Base-by-base conservation (phyloP, 2,113 vertebrate species). In the Hippopotamus amphibius region DNA sequence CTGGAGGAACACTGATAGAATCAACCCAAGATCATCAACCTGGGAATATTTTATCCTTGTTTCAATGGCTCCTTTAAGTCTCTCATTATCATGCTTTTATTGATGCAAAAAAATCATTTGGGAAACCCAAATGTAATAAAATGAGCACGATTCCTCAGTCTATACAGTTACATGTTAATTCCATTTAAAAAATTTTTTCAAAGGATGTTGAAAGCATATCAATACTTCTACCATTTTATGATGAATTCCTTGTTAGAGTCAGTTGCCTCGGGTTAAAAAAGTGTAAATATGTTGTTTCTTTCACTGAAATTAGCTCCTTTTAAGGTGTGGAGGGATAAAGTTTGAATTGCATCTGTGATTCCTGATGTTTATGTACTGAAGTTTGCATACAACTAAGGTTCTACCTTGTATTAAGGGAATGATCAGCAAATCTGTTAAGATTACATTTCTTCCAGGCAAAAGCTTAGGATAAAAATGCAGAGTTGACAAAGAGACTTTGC, bases 371-470 rank as follows among this genome's bases (percentile, higher is more conserved):
- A 14, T 85, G 76, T 92, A 59, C 19, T 93, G 21, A 97, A 92
- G 30, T 90, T 87, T 90, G 33, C 66, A 91, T 55, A 79, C n/a
- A 97, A 66, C 46, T 76, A n/a, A 92, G 13, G 17, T 66, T 92
- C 74, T 90, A 69, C 14, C 59, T 53, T 84, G 43, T 92, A 96
- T 95, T 95, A 95, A 79, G 43, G 33, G 17, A 65, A 85, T 89
- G 19, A 89, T 89, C 61, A 91, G 76, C 65, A 96, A 93, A 86
- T 95, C 46, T 92, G 22, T 85, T 95, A 74, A 13, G 68, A 95
- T 53, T 89, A 14, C 4, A 80, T 92, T 92, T 89, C 92, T 92
- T 95, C 74, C 55, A 95, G 59, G 43, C 33, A 96, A 93, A 90
- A 89, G 28, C 24, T 93, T 61, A 88, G 13, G 63, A 86, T 57